Evolutionary conservation across 2,113 vertebrate species (phyloP).

Genomic region (Petromus typicus): DNA sequence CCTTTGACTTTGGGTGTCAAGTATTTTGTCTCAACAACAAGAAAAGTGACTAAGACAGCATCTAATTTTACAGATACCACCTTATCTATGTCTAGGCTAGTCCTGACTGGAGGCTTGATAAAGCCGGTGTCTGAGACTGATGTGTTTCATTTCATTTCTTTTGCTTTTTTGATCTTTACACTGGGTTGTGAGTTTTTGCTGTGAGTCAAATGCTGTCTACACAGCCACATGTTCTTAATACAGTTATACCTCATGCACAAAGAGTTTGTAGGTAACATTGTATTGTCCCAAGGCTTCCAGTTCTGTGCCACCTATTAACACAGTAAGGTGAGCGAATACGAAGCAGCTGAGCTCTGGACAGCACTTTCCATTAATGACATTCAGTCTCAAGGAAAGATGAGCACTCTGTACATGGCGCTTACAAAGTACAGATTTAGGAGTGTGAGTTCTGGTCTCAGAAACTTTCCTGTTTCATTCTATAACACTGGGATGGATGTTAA

Average conservation of each 20-base stretch:
- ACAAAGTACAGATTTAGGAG: constrained; percentile 26
- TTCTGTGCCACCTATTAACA: neutral
- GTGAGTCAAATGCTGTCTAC: neutral
- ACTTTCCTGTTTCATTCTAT: neutral
- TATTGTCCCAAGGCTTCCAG: neutral
- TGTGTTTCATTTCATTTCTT: neutral
- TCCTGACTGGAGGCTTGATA: neutral
- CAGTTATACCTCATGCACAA: neutral
- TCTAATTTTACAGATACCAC: neutral
- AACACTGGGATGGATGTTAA: neutral
- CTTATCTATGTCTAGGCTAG: neutral
- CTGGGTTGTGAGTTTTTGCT: neutral
- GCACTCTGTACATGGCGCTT: neutral
- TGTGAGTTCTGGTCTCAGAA: constrained; percentile 40
- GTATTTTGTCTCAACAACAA: too few relatives aligned
- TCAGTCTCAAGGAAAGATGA: constrained; percentile 52
- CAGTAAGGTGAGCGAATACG: neutral
- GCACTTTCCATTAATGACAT: neutral
- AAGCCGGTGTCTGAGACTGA: neutral
- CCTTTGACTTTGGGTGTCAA: too few relatives aligned
- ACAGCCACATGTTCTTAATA: neutral
- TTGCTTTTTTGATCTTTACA: neutral
- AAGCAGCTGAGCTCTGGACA: neutral
- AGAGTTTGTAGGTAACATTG: neutral
- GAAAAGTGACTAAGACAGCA: too few relatives aligned